phyloP scores from a whole-genome alignment of 2,888 invertebrate genomes.

The Oasisia sp. region DNA sequence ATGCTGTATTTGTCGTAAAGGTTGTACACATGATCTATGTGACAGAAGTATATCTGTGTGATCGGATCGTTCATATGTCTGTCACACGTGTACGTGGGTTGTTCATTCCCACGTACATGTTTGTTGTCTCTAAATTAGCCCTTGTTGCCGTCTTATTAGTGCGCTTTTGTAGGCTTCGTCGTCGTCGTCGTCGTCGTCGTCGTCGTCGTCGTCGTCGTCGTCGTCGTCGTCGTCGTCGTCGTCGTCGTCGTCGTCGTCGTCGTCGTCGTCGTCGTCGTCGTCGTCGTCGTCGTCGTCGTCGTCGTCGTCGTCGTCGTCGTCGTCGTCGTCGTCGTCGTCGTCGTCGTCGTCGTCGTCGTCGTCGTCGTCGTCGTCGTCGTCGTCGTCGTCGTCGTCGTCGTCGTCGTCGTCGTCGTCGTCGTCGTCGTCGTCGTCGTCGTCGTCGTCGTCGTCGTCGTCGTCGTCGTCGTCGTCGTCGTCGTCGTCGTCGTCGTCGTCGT shows the following conservation, averaged over 20 bases:
- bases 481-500: neutral
- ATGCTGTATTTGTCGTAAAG: no score
- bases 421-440: neutral
- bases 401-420: neutral
- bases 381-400: neutral
- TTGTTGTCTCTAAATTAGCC: no score
- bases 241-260: neutral
- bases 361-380: neutral
- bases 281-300: neutral
- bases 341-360: neutral
- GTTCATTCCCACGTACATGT: no score
- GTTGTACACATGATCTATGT: no score
- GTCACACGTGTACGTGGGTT: no score
- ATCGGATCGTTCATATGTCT: no score
- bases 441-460: no score
- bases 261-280: neutral
- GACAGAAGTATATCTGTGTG: no score
- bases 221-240: neutral
- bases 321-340: neutral
- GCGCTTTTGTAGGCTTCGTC: no score
- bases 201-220: neutral
- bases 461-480: neutral
- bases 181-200: neutral
- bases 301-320: neutral
- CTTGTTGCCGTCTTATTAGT: no score